Percentiles rank a stretch among this genome's conserved stretches.
phyloP scores from a whole-genome alignment of 2,113 vertebrate genomes.

The Malaclemys terrapin region DNA sequence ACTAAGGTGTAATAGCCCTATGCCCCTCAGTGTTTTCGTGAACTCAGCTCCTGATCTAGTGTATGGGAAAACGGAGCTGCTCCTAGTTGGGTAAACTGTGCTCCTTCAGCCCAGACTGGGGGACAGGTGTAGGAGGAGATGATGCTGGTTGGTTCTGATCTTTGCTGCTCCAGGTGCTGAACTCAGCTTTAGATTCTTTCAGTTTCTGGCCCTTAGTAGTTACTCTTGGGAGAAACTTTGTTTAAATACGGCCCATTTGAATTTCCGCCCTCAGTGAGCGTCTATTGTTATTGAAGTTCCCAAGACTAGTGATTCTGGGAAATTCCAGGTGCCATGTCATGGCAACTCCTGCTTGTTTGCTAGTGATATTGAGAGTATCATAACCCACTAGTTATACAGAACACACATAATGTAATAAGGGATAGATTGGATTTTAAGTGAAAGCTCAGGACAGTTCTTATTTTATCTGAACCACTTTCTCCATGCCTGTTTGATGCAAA shows the following conservation, averaged over 20 bases:
- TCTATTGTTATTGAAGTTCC: background rate
- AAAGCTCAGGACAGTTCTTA: accelerated
- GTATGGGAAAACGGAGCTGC: background rate
- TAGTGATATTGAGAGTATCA: background rate
- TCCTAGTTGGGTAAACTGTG: background rate
- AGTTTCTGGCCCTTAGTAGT: background rate
- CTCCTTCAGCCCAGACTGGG: accelerated
- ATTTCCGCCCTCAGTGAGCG: background rate
- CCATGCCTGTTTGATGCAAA: constrained; percentile 15
- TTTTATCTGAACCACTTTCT: background rate
- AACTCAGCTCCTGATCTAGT: accelerated
- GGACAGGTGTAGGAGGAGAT: background rate
- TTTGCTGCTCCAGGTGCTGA: background rate
- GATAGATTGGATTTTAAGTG: background rate
- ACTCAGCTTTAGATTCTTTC: background rate
- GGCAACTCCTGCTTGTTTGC: background rate
- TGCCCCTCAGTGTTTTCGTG: accelerated
- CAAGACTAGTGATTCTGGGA: background rate
- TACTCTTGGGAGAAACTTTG: background rate
- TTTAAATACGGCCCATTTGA: background rate
- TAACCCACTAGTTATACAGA: accelerated
- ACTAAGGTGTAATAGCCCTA: background rate
- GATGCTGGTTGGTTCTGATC: accelerated
- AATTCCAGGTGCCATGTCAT: background rate
- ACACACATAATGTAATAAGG: background rate